Base-by-base conservation (phyloP, 2,888 invertebrate genomes). In the Diaprepes abbreviatus region DNA sequence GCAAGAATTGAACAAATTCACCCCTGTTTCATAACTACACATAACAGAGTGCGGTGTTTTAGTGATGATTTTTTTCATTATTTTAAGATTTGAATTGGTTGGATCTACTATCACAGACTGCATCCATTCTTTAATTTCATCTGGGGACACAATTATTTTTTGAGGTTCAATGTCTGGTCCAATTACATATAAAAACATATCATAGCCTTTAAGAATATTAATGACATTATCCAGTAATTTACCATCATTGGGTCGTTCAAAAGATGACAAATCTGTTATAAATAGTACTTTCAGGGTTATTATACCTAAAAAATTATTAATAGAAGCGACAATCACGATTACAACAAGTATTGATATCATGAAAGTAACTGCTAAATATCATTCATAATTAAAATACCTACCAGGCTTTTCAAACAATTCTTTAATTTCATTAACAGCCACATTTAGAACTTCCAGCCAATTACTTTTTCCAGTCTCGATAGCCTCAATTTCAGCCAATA, bases 141-240 rank as follows among this genome's bases (percentile, higher is more conserved):
- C 35, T 14, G 40, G 40, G 58, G 57, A 55, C 21, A 68, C 66
- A 28, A 76, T 67, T 12, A 70, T 68, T 40, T 59, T 73, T 3
- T 72, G 71, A 36, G 73, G 62, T 14, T 70, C 55, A 7, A 75
- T 58, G n/a, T 71, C 19, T 7, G 75, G 76, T 10, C 76, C 76
- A 38, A 75, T 66, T 58, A 76, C 65, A 45, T 75, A 76, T 5
- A 76, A 24, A 67, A 59, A 75, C 38, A 76, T 74, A 12, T 72
- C 52, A 43, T 71, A 57, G 14, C 68, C 31, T 5, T 68, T 73
- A 19, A 75, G 10, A 58, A 70, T 58, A 14, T 63, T 33, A 5
- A 73, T 71, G n/a, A 76, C 28, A 10, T 21, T 43, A 24, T 73
- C 31, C 6, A 71, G 35, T 38, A 69, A 69, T 16, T 40, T 52